Evolutionary conservation across 1,140 invertebrate species (phyloP).

Genomic region (Drepana arcuata): DNA sequence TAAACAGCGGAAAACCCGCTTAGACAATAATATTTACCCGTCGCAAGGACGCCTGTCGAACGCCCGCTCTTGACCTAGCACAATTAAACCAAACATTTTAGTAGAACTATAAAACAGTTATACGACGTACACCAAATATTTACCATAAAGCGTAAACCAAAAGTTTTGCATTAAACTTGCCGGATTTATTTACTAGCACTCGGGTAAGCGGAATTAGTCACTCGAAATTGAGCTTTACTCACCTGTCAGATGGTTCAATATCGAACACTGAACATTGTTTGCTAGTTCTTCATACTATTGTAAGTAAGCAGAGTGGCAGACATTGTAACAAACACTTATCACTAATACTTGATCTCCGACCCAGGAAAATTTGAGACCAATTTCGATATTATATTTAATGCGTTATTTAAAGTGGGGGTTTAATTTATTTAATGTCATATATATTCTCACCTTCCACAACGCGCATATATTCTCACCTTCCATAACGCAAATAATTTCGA

Average conservation of each 20-base stretch:
- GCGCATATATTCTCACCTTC: too few species aligned
- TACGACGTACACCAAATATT: constrained; percentile 69
- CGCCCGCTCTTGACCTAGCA: constrained; percentile 67
- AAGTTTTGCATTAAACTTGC: constrained; percentile 69
- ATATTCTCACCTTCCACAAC: too few species aligned
- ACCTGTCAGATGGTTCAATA: constrained; percentile 10
- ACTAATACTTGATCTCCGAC: too few species aligned
- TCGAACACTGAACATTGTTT: constrained; percentile 8
- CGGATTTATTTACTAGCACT: constrained; percentile 58
- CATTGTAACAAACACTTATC: constrained; percentile 20
- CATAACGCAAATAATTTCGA: too few species aligned
- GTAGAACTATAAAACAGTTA: constrained; percentile 69
- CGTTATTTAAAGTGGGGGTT: too few species aligned
- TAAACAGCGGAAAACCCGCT: constrained; percentile 62
- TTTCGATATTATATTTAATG: too few species aligned
- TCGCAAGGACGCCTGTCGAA: constrained; percentile 69
- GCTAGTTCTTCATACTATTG: constrained; percentile 27
- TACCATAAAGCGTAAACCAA: constrained; percentile 71
- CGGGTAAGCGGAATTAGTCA: constrained; percentile 28
- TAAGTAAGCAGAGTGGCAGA: constrained; percentile 30
- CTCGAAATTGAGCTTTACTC: constrained; percentile 21
- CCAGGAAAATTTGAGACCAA: too few species aligned
- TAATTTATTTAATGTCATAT: too few species aligned
- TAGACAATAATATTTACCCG: constrained; percentile 70
- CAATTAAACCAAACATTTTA: constrained; percentile 70